A percentile compares a stretch with the other conserved stretches of the same genome.
Conservation (phyloP, 2,888 invertebrate genomes). For the Drosophila acutilabella region DNA sequence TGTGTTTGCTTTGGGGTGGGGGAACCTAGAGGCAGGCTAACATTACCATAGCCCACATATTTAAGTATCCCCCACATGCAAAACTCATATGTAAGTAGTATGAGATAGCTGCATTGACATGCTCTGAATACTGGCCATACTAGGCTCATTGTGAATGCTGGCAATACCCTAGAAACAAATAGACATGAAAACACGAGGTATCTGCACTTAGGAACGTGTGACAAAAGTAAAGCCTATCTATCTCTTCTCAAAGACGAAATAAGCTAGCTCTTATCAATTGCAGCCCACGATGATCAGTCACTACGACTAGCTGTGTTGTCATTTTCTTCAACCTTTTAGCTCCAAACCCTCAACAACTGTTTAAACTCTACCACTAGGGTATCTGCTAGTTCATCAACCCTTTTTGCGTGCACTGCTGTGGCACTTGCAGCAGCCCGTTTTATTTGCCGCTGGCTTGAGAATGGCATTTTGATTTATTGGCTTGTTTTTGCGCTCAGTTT, state of each 20-base stretch:
- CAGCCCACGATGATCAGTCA: too few species aligned
- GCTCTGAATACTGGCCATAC: constrained; percentile 69
- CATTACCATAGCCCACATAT: constrained; percentile 75
- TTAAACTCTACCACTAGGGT: constrained; percentile 10
- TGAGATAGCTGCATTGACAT: constrained; percentile 72
- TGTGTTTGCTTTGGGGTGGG: constrained; percentile 27
- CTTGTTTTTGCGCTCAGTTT: constrained; percentile 68
- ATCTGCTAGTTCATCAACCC: constrained; percentile 8
- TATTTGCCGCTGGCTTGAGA: constrained; percentile 68
- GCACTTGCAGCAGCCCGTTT: constrained; percentile 70
- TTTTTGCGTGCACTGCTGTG: not conserved
- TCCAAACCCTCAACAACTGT: too few species aligned
- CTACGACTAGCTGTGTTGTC: too few species aligned
- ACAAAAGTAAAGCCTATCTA: not conserved
- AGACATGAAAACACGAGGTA: not conserved
- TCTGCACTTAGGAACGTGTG: not conserved
- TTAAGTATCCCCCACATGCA: constrained; percentile 40
- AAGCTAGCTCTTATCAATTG: too few species aligned
- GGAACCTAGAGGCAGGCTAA: constrained; percentile 47
- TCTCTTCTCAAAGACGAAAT: too few species aligned
- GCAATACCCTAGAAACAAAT: constrained; percentile 39
- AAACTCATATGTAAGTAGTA: constrained; percentile 40
- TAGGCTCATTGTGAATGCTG: constrained; percentile 51
- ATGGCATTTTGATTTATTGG: constrained; percentile 79
- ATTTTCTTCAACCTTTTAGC: too few species aligned